Base-by-base conservation (phyloP, 2,888 invertebrate species). In the Andricus curvator region DNA sequence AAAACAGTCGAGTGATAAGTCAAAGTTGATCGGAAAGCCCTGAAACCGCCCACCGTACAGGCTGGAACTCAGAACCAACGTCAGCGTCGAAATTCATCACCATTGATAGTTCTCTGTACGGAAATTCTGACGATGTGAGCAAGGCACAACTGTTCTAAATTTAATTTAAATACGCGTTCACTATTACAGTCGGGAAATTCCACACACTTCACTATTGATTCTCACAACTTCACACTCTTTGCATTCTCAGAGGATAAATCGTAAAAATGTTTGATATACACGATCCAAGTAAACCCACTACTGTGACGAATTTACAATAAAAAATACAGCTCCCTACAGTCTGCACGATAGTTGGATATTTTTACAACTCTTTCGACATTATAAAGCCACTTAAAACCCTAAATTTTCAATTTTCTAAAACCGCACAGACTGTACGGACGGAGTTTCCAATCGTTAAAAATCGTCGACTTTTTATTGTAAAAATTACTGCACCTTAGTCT, bases 81-180 rank as follows among this genome's bases (percentile, higher is more conserved):
- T 70, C 29, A 67, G 51, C 51, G 33, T 56, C 51, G 0, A 51
- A 56, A 33, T 29, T 74, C 51, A 20, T 74, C 74, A 74, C 56
- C 33, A 56, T 51, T 70, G 70, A 74, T 51, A 33, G 20, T 74
- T 74, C 56, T 37, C 51, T 37, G 51, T 56, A 74, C 51, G 33
- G 74, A 74, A 74, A 74, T 51, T 56, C 74, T 74, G 74, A 74
- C 74, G 74, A 74, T 74, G 74, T 33, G 74, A 74, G 56, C 74
- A 74, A 74, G 74, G 74, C 74, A 74, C 74, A 74, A 74, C 62
- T 51, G 51, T 74, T 56, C 33, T 56, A 74, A 74, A 56, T 29
- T 74, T 74, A 74, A n/a, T 74, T 74, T 74, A 74, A 74, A 74
- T 74, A 74, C 74, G 56, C 56, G 51, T 56, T 51, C 74, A 74